Evolutionary conservation across 2,797 vertebrate species (phyloP), one percentile per base, ranked within the genome.

Genomic region (Danionella dracula): DNA sequence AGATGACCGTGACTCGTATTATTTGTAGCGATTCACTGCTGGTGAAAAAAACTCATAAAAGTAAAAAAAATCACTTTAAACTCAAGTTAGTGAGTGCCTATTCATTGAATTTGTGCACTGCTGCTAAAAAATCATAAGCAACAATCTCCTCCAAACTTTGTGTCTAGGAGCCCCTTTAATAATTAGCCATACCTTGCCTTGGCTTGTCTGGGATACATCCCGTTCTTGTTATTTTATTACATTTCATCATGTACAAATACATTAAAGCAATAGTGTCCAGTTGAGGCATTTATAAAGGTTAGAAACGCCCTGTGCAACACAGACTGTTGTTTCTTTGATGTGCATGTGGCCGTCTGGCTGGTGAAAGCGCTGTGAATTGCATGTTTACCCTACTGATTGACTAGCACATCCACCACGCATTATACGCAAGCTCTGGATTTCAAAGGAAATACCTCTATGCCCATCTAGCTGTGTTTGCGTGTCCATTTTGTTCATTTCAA

Each of bases 361-460:
- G 63, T 46, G 59, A 69, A 72, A 35, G n/a, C 27, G 60, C 64
- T 1, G 46, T 78, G 73, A 78, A 77, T 78, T 73, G 72, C 63
- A 68, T 78, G 72, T 83, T 84, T 81, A 65, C 78, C 56, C 35
- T 78, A 71, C 75, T 66, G 69, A 81, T 78, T 72, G 58, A 64
- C 13, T 59, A 29, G 58, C 48, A 62, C 57, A 40, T 66, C 67
- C 67, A 72, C 45, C 31, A 56, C 55, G 68, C 66, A 51, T 71
- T 70, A 66, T 66, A 53, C 63, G 66, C 46, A 34, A 73, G 60
- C 59, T 38, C 45, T 68, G 55, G 72, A 34, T 38, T 70, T 65
- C 58, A 60, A 70, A 62, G 72, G 75, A 64, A 74, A 59, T 69
- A 67, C 69, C 61, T 74, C 34, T 62, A 55, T 66, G 65, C 17